A percentile compares a stretch with the other conserved stretches of the same genome.
Evolutionary conservation across 2,113 vertebrate genomes (phyloP).

Genomic region (Athene noctua): DNA sequence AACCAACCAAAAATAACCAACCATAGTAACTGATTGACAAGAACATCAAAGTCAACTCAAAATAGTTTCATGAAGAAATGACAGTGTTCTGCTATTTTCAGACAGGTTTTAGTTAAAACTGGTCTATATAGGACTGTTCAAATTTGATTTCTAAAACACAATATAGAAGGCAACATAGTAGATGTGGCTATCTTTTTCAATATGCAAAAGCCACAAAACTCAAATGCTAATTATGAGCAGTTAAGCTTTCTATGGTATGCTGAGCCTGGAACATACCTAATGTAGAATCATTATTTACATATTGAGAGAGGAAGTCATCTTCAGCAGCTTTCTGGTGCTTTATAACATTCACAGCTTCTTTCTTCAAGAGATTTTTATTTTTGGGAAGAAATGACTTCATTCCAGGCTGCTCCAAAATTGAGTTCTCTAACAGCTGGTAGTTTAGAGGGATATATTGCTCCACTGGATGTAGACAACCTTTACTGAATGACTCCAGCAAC

Average conservation of each 20-base stretch:
- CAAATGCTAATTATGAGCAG: not conserved
- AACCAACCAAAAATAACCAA: not conserved
- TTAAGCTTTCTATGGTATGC: not conserved
- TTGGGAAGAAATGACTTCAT: conserved; percentile 35
- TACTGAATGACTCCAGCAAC: conserved; percentile 89
- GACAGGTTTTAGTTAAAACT: not conserved
- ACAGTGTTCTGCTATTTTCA: not conserved
- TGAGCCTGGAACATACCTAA: conserved; percentile 71
- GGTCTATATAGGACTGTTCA: not conserved
- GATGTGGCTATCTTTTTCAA: not conserved
- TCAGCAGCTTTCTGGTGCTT: conserved; percentile 78
- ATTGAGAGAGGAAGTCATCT: conserved; percentile 88
- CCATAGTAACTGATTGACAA: not conserved
- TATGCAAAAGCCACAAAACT: not conserved
- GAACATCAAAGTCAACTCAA: not conserved
- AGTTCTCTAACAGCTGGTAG: conserved; percentile 77
- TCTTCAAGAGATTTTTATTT: conserved; percentile 53
- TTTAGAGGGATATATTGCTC: conserved; percentile 81
- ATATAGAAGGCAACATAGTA: not conserved
- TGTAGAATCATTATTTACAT: conserved; percentile 78
- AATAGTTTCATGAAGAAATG: not conserved
- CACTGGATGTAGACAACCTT: conserved; percentile 82
- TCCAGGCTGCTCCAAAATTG: conserved; percentile 68
- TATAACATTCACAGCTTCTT: conserved; percentile 9
- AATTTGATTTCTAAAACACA: not conserved